Conservation (phyloP, 1,140 invertebrate genomes). For the Chironomus tepperi region DNA sequence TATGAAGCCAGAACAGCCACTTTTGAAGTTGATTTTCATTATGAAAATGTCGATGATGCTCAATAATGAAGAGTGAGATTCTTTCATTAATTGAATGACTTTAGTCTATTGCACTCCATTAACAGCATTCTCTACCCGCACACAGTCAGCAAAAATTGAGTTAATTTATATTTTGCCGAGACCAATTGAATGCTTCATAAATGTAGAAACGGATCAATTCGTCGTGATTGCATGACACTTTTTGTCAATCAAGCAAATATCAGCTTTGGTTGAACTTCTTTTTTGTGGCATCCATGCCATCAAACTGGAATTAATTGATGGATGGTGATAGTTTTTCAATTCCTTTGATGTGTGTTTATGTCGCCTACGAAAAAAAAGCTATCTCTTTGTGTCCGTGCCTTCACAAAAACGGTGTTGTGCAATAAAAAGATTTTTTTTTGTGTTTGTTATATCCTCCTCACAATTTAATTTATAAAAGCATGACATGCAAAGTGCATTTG, state of each 20-base stretch:
- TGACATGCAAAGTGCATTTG: constrained; percentile 2
- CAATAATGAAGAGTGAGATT: neutral
- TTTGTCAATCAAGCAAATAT: too few relatives aligned
- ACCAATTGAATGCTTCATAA: neutral
- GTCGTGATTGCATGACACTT: too few relatives aligned
- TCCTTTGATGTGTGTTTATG: neutral
- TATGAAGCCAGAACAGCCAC: too few relatives aligned
- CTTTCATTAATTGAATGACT: neutral
- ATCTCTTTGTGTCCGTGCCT: neutral
- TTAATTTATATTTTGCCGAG: neutral
- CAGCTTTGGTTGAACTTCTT: too few relatives aligned
- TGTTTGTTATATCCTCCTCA: too few relatives aligned
- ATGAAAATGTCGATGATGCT: neutral
- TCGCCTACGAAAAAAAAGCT: too few relatives aligned
- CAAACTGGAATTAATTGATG: neutral
- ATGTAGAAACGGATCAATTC: too few relatives aligned
- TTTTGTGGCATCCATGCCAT: too few relatives aligned
- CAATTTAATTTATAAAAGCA: neutral
- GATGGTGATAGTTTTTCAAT: neutral
- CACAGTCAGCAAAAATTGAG: constrained; percentile 15
- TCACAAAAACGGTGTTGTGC: neutral
- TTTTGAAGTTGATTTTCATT: neutral
- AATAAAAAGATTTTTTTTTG: neutral
- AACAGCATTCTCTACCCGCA: neutral
- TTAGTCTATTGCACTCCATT: constrained; percentile 11